Conservation (phyloP, 2,888 invertebrate species). For the Andrena minutula region DNA sequence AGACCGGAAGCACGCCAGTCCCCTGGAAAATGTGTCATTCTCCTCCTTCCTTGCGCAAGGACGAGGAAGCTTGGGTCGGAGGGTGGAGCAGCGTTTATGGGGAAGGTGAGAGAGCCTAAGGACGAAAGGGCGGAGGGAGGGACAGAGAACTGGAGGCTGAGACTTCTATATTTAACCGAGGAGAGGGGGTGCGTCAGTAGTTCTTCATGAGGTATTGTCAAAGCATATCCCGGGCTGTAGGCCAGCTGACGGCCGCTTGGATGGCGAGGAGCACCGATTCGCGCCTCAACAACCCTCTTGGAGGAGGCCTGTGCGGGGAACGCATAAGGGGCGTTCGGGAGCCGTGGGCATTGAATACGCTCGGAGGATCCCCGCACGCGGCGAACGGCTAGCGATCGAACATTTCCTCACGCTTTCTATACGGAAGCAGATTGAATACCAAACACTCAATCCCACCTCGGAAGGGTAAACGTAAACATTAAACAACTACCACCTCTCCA, state of each 20-base stretch:
- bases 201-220: slow-evolving; percentile 14
- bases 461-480: too few species aligned
- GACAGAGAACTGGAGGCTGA: background rate
- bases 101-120: slow-evolving; percentile 42
- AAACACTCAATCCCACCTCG: too few species aligned
- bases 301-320: too few species aligned
- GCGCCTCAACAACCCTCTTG: too few species aligned
- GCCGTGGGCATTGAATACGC: too few species aligned
- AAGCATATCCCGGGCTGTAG: slow-evolving; percentile 9
- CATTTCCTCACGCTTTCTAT: too few species aligned
- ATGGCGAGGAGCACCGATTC: background rate
- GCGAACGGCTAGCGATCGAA: too few species aligned
- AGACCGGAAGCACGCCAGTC: background rate
- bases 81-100: background rate
- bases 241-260: slow-evolving; percentile 30
- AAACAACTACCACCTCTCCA: too few species aligned
- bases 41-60: slow-evolving; percentile 1
- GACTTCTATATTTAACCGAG: background rate
- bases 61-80: slow-evolving; percentile 24
- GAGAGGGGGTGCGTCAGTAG: slow-evolving; percentile 2
- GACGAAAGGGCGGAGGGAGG: slow-evolving; percentile 11
- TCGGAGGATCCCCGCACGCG: too few species aligned
- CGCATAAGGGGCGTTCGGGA: background rate
- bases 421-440: too few species aligned
- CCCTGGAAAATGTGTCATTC: slow-evolving; percentile 36